Conservation (phyloP, 2,888 invertebrate species). For the Tetropium fuscum region DNA sequence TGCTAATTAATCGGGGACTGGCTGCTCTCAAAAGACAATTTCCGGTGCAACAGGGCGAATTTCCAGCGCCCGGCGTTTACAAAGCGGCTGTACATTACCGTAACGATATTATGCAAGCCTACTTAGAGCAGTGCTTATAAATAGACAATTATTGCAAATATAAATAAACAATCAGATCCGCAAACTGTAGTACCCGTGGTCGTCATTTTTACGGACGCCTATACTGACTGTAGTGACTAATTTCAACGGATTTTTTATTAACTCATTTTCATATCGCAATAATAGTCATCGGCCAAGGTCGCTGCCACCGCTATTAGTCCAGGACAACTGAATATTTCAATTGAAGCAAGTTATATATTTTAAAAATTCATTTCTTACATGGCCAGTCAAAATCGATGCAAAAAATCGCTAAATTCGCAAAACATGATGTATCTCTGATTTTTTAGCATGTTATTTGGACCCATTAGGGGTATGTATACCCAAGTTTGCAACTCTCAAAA, state of each 20-base stretch:
- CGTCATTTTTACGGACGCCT: background rate
- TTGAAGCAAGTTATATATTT: too few species aligned
- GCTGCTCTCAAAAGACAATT: conserved; percentile 1
- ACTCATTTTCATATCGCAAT: background rate
- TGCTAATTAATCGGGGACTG: too few species aligned
- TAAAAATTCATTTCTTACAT: too few species aligned
- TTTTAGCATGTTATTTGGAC: too few species aligned
- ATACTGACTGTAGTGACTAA: conserved; percentile 3
- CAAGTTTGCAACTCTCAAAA: too few species aligned
- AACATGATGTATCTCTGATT: too few species aligned
- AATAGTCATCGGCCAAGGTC: background rate
- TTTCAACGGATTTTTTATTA: conserved; percentile 5
- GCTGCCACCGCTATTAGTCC: background rate
- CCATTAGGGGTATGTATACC: too few species aligned
- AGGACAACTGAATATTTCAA: background rate
- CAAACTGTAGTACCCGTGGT: conserved; percentile 7
- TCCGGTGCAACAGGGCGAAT: conserved; percentile 5
- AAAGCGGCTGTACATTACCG: too few species aligned
- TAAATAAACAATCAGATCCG: conserved; percentile 14
- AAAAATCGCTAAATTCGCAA: too few species aligned
- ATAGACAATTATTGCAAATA: conserved; percentile 11
- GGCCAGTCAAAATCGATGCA: too few species aligned
- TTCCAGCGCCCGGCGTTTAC: background rate
- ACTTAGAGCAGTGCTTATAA: conserved; percentile 1
- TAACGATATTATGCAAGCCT: conserved; percentile 7